Conservation (phyloP, 2,797 vertebrate species). For the Columba guinea region DNA sequence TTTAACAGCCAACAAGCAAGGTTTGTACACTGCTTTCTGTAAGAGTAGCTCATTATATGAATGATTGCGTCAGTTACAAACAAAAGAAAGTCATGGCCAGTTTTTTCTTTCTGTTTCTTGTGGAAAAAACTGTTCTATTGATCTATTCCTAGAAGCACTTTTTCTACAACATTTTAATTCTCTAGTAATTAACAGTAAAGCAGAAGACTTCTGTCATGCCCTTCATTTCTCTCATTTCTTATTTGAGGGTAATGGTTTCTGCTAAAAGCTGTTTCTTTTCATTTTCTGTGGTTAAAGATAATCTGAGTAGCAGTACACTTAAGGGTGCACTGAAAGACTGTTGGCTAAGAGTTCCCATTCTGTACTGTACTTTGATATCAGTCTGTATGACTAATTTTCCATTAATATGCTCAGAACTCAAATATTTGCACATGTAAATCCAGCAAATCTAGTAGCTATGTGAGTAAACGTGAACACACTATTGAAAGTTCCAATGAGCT, state of each 20-base stretch:
- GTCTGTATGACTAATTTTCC: neutral
- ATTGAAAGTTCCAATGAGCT: neutral
- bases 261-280: neutral
- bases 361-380: neutral
- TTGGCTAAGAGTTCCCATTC: neutral
- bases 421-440: constrained; percentile 19
- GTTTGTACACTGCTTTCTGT: neutral
- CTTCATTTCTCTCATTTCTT: neutral
- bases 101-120: neutral
- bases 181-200: neutral
- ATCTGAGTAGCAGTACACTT: neutral
- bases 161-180: neutral
- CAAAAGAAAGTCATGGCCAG: neutral
- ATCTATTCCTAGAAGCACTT: neutral
- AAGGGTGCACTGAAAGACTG: neutral
- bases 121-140: neutral
- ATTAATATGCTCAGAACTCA: neutral
- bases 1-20: neutral
- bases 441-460: neutral
- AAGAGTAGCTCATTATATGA: neutral
- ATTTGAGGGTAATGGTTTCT: neutral
- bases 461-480: neutral
- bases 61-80: neutral
- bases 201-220: neutral
- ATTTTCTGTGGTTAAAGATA: neutral